Percentiles rank a stretch among this genome's conserved stretches.
phyloP scores from a whole-genome alignment of 2,888 invertebrate genomes.

The Dasysyrphus tricinctus region DNA sequence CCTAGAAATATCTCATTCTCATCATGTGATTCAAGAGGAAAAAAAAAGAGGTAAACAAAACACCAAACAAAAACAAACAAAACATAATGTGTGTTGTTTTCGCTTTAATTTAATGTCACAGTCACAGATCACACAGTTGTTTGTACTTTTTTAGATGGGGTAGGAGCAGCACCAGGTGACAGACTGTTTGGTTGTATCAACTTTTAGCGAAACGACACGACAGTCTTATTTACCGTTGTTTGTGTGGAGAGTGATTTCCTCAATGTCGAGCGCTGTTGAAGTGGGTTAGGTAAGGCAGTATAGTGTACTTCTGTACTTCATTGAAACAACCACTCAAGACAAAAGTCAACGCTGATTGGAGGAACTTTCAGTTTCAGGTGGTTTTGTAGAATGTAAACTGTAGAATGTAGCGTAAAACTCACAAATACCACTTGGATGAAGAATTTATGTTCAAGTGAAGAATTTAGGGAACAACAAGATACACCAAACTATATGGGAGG shows the following conservation, averaged over 20 bases:
- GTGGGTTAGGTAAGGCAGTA: constrained; percentile 4
- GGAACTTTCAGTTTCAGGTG: constrained; percentile 48
- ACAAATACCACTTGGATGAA: constrained; percentile 34
- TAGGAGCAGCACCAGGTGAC: neutral
- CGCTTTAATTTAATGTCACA: constrained; percentile 34
- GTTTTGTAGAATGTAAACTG: too few species aligned
- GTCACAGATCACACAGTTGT: neutral
- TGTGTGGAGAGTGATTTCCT: constrained; percentile 43
- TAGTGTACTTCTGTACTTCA: constrained; percentile 34
- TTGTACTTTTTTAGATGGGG: neutral
- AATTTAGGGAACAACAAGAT: constrained; percentile 20
- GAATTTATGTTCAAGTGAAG: constrained; percentile 19
- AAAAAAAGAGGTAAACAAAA: neutral
- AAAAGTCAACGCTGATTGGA: constrained; percentile 66
- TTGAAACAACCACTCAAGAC: constrained; percentile 57
- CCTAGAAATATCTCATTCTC: too few species aligned
- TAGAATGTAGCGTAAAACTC: constrained; percentile 31
- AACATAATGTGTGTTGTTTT: constrained; percentile 31
- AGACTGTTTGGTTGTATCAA: neutral
- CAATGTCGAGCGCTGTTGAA: constrained; percentile 19
- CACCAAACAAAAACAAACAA: constrained; percentile 7
- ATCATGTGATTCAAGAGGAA: neutral
- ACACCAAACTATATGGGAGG: neutral
- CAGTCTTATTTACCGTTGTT: constrained; percentile 17
- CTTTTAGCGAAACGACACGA: constrained; percentile 3